Evolutionary conservation across 2,797 vertebrate genomes (phyloP).

Genomic region (Galaxias olidus): DNA sequence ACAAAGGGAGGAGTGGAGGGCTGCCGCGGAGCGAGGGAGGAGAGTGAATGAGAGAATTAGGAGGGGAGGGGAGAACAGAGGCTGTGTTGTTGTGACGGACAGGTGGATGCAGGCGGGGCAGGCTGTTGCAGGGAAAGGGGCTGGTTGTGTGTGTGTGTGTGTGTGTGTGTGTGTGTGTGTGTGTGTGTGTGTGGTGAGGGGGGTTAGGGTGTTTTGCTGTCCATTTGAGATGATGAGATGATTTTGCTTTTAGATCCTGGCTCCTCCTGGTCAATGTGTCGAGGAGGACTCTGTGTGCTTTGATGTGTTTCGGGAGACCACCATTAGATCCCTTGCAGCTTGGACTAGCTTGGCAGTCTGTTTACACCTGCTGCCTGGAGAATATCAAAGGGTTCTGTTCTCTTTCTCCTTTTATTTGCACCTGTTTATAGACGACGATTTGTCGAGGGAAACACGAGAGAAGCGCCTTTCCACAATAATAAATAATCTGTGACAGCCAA

Average conservation of each 20-base stretch:
- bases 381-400: too few relatives aligned
- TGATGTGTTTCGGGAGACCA: constrained; percentile 1
- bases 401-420: too few relatives aligned
- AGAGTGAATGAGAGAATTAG: constrained; percentile 38
- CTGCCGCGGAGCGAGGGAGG: constrained; percentile 37
- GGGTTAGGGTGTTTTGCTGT: background rate
- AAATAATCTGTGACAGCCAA: too few relatives aligned
- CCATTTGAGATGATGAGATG: too few relatives aligned
- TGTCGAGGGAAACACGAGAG: too few relatives aligned
- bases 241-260: too few relatives aligned
- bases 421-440: too few relatives aligned
- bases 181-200: background rate
- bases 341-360: background rate
- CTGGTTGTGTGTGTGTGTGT: constrained; percentile 18
- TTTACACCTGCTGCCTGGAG: too few relatives aligned
- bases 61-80: constrained; percentile 42
- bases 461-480: too few relatives aligned
- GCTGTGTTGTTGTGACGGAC: constrained; percentile 47
- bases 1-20: constrained; percentile 60
- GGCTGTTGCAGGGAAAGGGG: background rate
- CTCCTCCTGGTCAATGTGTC: too few relatives aligned
- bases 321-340: constrained; percentile 33
- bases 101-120: constrained; percentile 41
- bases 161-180: background rate
- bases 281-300: background rate